These are phyloP conservation scores for Notiomystis cincta DNA, from an alignment of 2,113 vertebrate genomes.

Conservation along the genomic window DNA sequence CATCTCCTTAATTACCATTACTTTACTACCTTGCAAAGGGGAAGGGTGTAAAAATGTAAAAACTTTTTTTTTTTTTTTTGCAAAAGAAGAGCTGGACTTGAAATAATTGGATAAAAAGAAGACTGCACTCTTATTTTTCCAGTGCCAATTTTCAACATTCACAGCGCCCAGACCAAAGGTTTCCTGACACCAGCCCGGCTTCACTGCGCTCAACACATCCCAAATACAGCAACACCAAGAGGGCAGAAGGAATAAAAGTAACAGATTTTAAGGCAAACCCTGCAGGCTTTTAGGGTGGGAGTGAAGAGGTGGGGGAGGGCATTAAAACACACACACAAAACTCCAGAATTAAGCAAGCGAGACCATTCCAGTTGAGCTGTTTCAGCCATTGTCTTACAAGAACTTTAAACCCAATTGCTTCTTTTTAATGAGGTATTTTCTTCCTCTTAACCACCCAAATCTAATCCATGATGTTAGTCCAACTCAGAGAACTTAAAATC, in stretches of 20 bases:
- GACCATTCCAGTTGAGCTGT: slow-evolving; percentile 58
- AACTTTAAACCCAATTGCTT: slow-evolving; percentile 61
- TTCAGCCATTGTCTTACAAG: slow-evolving; percentile 63
- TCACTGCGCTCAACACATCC: neutral
- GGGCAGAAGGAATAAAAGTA: neutral
- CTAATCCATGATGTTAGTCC: slow-evolving; percentile 62
- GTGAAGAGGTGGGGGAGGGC: slow-evolving; percentile 37
- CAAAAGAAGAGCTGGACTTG: neutral
- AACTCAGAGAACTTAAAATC: slow-evolving; percentile 59
- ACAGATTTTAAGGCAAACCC: neutral
- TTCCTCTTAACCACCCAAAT: slow-evolving; percentile 62
- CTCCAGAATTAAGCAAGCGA: slow-evolving; percentile 52
- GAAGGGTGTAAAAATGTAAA: neutral
- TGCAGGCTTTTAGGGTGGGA: neutral
- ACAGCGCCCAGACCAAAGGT: neutral
- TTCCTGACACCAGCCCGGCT: neutral
- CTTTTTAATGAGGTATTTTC: slow-evolving; percentile 70
- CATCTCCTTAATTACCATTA: neutral
- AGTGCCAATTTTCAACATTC: neutral
- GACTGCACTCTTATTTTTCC: neutral
- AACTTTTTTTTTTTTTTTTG: neutral
- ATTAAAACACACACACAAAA: slow-evolving; percentile 25
- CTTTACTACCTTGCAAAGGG: neutral
- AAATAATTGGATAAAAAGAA: slow-evolving; percentile 2
- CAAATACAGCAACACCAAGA: neutral